phyloP scores from a whole-genome alignment of 2,113 vertebrate genomes.

The Corythoichthys haematopterus region DNA sequence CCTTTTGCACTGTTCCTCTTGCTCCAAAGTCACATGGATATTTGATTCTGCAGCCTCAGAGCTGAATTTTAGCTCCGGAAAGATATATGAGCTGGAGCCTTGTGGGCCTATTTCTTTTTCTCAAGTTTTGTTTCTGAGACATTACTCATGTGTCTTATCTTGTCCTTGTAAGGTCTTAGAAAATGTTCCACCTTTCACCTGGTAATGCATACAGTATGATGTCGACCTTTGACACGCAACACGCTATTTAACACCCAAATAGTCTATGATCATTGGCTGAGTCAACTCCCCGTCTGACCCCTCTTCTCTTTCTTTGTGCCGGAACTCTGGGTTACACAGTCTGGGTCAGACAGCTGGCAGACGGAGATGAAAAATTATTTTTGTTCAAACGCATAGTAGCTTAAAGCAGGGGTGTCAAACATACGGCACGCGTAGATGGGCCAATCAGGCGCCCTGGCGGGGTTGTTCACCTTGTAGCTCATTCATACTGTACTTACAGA shows the following conservation, averaged over 20 bases:
- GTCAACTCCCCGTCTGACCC: conserved; percentile 32
- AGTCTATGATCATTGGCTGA: conserved; percentile 29
- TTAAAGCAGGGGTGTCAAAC: conserved; percentile 43
- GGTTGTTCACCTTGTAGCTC: too few relatives aligned
- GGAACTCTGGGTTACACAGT: conserved; percentile 53
- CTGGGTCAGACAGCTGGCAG: conserved; percentile 59
- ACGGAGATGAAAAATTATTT: conserved; percentile 68
- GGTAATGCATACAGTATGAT: conserved; percentile 43
- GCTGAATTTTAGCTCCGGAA: conserved; percentile 50
- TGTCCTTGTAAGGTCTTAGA: conserved; percentile 44
- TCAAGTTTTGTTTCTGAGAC: conserved; percentile 27
- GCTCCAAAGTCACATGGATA: conserved; percentile 59
- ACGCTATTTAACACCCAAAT: conserved; percentile 58
- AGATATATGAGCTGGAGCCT: conserved; percentile 52
- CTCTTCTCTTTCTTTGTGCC: conserved; percentile 17
- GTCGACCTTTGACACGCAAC: conserved; percentile 54
- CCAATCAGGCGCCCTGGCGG: too few relatives aligned
- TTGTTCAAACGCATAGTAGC: conserved; percentile 56
- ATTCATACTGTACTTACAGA: too few relatives aligned
- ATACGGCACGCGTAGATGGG: too few relatives aligned
- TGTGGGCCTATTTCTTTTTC: conserved; percentile 40
- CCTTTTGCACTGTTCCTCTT: conserved; percentile 6
- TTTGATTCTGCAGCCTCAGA: conserved; percentile 62
- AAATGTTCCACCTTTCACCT: conserved; percentile 17
- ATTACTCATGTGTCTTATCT: conserved; percentile 46